phyloP scores from a whole-genome alignment of 1,140 invertebrate species.

The Pseudomyrmex pallidus region DNA sequence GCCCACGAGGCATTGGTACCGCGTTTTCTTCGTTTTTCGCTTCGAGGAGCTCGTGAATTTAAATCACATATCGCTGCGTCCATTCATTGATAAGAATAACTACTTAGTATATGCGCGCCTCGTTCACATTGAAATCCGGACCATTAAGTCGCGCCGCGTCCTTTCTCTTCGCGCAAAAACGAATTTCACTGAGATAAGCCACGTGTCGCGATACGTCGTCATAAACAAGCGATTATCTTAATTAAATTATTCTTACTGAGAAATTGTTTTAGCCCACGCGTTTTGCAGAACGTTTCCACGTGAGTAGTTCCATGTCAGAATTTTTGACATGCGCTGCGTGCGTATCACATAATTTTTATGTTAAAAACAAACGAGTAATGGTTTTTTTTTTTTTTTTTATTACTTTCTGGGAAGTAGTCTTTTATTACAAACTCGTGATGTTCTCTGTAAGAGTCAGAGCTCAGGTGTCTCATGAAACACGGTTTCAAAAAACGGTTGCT shows the following conservation, averaged over 20 bases:
- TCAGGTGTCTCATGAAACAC: neutral
- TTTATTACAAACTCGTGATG: neutral
- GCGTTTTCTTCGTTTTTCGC: neutral
- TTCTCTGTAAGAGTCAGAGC: neutral
- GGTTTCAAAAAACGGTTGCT: neutral
- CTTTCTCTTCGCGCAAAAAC: constrained; percentile 65
- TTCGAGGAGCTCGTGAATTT: neutral
- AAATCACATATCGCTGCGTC: neutral
- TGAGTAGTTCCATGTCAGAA: constrained; percentile 28
- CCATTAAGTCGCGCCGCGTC: constrained; percentile 18
- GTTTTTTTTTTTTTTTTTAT: neutral
- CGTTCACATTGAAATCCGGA: constrained; percentile 22
- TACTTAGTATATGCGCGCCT: constrained; percentile 10
- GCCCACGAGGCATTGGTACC: constrained; percentile 24
- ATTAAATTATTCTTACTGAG: constrained; percentile 72
- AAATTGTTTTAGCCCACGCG: constrained; percentile 82
- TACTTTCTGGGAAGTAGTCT: neutral
- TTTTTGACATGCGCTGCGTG: constrained; percentile 3
- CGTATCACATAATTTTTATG: neutral
- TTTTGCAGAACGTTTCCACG: constrained; percentile 66
- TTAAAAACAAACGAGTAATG: neutral
- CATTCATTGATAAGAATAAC: constrained; percentile 27
- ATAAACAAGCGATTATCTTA: constrained; percentile 82
- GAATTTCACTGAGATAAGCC: constrained; percentile 70
- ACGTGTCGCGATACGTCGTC: constrained; percentile 50